Conservation (phyloP, 2,113 vertebrate species). For the Hippocampus barbouri region DNA sequence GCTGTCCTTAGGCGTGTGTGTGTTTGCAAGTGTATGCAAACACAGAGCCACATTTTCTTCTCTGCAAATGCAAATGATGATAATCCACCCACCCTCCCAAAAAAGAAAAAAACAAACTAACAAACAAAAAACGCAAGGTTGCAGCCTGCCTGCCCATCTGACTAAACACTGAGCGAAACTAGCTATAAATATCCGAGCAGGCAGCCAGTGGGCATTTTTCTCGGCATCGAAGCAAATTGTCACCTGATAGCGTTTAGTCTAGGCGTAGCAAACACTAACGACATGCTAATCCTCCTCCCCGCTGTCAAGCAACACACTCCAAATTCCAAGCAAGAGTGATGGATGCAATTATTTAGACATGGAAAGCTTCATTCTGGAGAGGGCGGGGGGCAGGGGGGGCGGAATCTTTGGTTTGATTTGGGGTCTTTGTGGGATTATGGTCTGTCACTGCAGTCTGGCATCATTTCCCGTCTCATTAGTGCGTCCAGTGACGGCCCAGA, state of each 20-base stretch:
- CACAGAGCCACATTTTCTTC: background rate
- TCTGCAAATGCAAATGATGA: background rate
- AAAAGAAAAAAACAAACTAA: background rate
- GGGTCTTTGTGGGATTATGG: background rate
- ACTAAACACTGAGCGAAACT: background rate
- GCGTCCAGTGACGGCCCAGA: background rate
- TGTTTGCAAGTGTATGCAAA: background rate
- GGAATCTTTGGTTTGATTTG: background rate
- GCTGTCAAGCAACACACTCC: background rate
- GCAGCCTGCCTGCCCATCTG: background rate
- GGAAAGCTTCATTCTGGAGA: background rate
- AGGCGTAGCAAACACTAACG: background rate
- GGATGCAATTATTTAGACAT: background rate
- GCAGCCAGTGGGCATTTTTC: background rate
- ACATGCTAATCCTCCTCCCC: background rate
- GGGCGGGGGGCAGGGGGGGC: too few relatives aligned
- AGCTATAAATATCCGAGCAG: background rate
- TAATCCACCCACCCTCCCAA: too few relatives aligned
- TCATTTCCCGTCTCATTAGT: background rate
- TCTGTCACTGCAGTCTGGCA: background rate
- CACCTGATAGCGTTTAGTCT: background rate
- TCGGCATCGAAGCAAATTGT: background rate
- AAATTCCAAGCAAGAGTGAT: background rate
- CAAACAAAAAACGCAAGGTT: background rate
- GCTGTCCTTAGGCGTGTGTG: background rate